Evolutionary conservation across 2,113 vertebrate genomes (phyloP), one percentile per base, ranked within the genome.

Genomic region (Parus major): DNA sequence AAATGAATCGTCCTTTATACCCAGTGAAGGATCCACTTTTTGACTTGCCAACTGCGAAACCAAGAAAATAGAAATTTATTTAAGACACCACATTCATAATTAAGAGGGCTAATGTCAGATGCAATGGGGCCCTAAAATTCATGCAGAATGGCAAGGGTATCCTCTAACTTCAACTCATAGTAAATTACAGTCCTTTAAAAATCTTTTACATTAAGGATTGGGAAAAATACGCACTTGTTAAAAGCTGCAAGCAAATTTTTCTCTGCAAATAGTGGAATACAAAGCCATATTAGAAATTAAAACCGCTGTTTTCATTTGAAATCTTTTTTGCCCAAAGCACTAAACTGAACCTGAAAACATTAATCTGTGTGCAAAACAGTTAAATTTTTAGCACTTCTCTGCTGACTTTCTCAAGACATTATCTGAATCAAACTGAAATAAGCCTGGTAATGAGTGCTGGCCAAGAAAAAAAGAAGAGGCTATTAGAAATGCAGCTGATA

Each of bases 41-140:
- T 96, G 93, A 86, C 75, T 89, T 65, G 97, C 93, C 88, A 97
- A 95, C 83, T 96, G 96, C 2, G 2, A 91, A 84, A 86, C 24
- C 52, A 86, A 78, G 65, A 88, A 88, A 75, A 84, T 1, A 70
- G 12, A 69, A 69, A 22, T 82, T 69, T 49, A 63, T 87, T 84
- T 68, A 92, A 87, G 23, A 57, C 2, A 60, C 29, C 55, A 41
- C 10, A 2, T 79, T 89, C 18, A 5, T 31, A 47, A 81, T 28
- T 63, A 81, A 69, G 42, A 14, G 7, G 20, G n/a, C 21, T 15
- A 39, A 13, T 8, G 31, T 72, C 79, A 92, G 25, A 33, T 35
- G 11, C 31, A 28, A 75, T 2, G 12, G 33, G 22, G n/a, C 33
- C 41, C 69, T 64, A 72, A 53, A 92, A 76, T 6, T 84, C 69